Evolutionary conservation across 2,888 invertebrate genomes (phyloP).

Genomic region (Orgyia antiqua): DNA sequence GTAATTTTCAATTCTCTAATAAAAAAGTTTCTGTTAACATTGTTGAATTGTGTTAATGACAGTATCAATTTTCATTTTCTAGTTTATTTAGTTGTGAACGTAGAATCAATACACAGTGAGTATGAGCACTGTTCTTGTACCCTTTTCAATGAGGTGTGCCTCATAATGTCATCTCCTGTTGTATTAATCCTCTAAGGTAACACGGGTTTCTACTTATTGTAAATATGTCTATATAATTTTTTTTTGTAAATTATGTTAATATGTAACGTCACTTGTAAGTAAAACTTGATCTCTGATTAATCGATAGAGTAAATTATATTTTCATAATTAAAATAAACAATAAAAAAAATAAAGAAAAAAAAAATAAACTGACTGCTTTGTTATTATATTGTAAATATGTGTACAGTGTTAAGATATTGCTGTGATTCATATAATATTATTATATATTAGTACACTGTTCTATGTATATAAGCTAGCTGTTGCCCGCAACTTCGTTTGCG

Average conservation of each 20-base stretch:
- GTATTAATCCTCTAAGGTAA: conserved; percentile 28
- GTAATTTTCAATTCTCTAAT: no score
- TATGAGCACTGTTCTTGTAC: no score
- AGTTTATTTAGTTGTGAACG: no score
- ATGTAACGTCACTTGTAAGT: conserved; percentile 39
- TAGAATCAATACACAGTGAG: no score
- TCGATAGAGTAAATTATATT: conserved; percentile 67
- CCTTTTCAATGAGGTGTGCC: no score
- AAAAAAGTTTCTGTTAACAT: no score
- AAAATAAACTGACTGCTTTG: conserved; percentile 48
- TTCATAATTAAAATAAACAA: conserved; percentile 50
- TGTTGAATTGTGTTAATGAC: no score
- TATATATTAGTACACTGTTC: conserved; percentile 31
- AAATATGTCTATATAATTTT: conserved; percentile 28
- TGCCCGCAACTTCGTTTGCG: no score
- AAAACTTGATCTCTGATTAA: conserved; percentile 64
- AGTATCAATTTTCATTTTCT: no score
- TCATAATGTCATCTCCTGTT: no score
- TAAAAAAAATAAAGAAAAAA: conserved; percentile 31
- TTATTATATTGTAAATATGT: conserved; percentile 54
- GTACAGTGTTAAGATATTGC: conserved; percentile 65
- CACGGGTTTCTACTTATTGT: conserved; percentile 39
- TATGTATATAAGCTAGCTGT: no score
- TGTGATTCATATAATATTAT: conserved; percentile 47
- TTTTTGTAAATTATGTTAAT: conserved; percentile 37